These are phyloP conservation scores for Furcifer pardalis DNA, from an alignment of 2,797 vertebrate genomes.

Conservation along the genomic window DNA sequence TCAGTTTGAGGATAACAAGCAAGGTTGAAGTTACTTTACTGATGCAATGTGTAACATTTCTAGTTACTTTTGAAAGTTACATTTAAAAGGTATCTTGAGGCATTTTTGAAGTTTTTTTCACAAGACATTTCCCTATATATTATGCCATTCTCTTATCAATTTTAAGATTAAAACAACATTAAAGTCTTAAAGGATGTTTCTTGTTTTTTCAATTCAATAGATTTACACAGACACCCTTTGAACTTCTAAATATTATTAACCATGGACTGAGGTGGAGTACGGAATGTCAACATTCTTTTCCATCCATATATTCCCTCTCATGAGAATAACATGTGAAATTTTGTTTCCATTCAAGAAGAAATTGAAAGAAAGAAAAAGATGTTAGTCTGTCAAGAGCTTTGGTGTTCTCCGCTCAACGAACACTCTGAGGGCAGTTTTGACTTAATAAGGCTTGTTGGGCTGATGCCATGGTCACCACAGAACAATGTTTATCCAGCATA, in stretches of 20 bases:
- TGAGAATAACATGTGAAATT: constrained; percentile 53
- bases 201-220: too few species aligned
- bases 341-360: constrained; percentile 51
- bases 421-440: constrained; percentile 42
- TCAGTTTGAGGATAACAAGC: too few species aligned
- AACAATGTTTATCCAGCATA: neutral
- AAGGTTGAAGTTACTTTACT: too few species aligned
- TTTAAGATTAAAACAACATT: too few species aligned
- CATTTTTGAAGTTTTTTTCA: too few species aligned
- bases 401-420: constrained; percentile 2
- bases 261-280: constrained; percentile 38
- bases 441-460: constrained; percentile 15
- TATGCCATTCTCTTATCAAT: too few species aligned
- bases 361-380: constrained; percentile 37
- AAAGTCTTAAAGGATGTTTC: too few species aligned
- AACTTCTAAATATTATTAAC: constrained; percentile 75
- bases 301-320: constrained; percentile 52
- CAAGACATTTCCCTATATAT: too few species aligned
- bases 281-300: constrained; percentile 59
- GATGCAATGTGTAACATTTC: too few species aligned
- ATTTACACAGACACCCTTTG: constrained; percentile 24
- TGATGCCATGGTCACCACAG: constrained; percentile 23
- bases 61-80: too few species aligned
- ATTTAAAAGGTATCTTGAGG: too few species aligned
- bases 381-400: constrained; percentile 26